Evolutionary conservation across 2,888 invertebrate genomes (phyloP).

Genomic region (Campaea margaritaria): DNA sequence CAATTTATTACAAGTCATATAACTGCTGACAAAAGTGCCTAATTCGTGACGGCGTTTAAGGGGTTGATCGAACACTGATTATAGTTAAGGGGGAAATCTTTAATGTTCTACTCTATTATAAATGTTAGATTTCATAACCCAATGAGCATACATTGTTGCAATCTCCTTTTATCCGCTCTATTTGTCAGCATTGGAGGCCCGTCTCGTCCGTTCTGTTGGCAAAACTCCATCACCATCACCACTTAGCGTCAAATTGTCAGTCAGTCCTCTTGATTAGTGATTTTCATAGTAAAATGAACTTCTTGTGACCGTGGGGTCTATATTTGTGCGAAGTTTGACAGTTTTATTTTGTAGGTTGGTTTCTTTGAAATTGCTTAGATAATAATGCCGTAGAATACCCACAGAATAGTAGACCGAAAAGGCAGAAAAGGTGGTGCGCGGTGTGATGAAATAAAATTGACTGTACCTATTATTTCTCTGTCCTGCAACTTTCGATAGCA

Average conservation of each 20-base stretch:
- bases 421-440: too few relatives aligned
- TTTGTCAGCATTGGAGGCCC: constrained; percentile 16
- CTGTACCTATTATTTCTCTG: constrained; percentile 14
- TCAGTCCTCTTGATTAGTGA: constrained; percentile 24
- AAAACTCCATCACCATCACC: constrained; percentile 32
- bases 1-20: too few relatives aligned
- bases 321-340: not conserved
- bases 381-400: too few relatives aligned
- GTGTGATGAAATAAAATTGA: too few relatives aligned
- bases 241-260: constrained; percentile 40
- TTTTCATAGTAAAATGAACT: constrained; percentile 19
- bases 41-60: too few relatives aligned
- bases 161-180: not conserved
- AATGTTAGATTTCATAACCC: too few relatives aligned
- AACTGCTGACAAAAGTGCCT: too few relatives aligned
- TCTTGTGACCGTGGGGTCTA: not conserved
- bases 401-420: too few relatives aligned
- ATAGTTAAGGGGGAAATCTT: too few relatives aligned
- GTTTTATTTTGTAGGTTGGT: constrained; percentile 13
- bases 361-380: too few relatives aligned
- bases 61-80: too few relatives aligned
- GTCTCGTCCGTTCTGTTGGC: constrained; percentile 28
- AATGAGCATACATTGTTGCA: not conserved
- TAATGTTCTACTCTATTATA: too few relatives aligned
- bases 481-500: constrained; percentile 28